A percentile compares a stretch with the other conserved stretches of the same genome.
Evolutionary conservation across 2,797 vertebrate species (phyloP).

Genomic region (Danio kyathit): DNA sequence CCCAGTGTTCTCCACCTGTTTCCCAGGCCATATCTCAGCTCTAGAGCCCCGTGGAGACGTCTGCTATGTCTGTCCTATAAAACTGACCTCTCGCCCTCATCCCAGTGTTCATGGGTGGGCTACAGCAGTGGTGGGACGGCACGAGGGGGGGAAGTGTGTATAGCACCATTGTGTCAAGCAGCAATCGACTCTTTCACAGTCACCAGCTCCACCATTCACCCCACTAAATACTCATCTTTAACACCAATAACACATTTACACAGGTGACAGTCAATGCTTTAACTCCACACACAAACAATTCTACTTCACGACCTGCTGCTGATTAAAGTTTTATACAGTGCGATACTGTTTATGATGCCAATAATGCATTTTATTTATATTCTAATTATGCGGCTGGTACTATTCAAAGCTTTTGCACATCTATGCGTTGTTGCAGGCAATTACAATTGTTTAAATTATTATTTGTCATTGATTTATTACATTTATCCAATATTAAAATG

Average conservation of each 20-base stretch:
- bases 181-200: constrained; percentile 42
- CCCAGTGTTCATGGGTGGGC: constrained; percentile 45
- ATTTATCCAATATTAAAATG: no score
- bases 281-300: not conserved
- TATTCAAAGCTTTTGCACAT: constrained; percentile 34
- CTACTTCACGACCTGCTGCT: not conserved
- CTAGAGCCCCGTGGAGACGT: not conserved
- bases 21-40: constrained; percentile 22
- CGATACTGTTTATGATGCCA: constrained; percentile 4
- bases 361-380: constrained; percentile 37
- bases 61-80: constrained; percentile 20
- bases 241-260: constrained; percentile 28
- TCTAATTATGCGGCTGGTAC: constrained; percentile 35
- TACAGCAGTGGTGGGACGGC: constrained; percentile 38
- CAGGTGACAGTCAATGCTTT: constrained; percentile 29
- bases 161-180: constrained; percentile 61
- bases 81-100: constrained; percentile 18
- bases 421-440: constrained; percentile 12
- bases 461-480: no score
- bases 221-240: constrained; percentile 34
- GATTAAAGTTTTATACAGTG: not conserved
- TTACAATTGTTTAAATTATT: no score
- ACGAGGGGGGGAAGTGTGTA: constrained; percentile 53
- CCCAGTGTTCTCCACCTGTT: constrained; percentile 31
- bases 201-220: constrained; percentile 20